Percentiles rank a stretch among this genome's conserved stretches.
Evolutionary conservation across 2,113 vertebrate genomes (phyloP).

Genomic region (Corythornis madagascariensis): DNA sequence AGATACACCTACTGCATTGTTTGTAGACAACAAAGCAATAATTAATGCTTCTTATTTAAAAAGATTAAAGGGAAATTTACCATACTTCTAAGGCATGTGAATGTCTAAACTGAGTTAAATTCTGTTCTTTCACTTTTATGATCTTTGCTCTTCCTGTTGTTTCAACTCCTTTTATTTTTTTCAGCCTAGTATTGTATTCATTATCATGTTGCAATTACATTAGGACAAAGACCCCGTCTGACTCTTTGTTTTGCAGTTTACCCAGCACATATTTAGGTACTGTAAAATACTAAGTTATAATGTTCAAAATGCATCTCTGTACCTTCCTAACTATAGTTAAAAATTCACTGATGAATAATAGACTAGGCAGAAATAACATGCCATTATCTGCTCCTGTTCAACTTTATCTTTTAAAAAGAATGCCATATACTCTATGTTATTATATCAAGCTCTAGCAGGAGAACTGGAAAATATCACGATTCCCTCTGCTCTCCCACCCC

Average conservation of each 20-base stretch:
- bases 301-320: constrained; percentile 33
- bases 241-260: constrained; percentile 51
- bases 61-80: constrained; percentile 1
- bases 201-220: constrained; percentile 26
- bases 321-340: constrained; percentile 58
- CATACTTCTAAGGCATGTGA: not conserved
- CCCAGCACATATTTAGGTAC: constrained; percentile 7
- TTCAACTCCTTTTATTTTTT: constrained; percentile 11
- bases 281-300: constrained; percentile 31
- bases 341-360: constrained; percentile 65
- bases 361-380: constrained; percentile 60
- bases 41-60: not conserved
- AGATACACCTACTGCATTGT: not conserved
- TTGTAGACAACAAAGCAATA: not conserved
- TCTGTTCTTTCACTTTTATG: not conserved
- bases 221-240: constrained; percentile 28
- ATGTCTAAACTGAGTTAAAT: not conserved
- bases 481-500: not conserved
- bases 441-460: constrained; percentile 9
- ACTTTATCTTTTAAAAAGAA: constrained; percentile 53
- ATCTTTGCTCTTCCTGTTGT: constrained; percentile 45
- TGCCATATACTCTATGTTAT: constrained; percentile 34
- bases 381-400: constrained; percentile 57
- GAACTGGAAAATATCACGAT: constrained; percentile 55
- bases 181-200: constrained; percentile 18